phyloP scores from a whole-genome alignment of 2,797 vertebrate genomes.

The Rhadinocentrus ornatus region DNA sequence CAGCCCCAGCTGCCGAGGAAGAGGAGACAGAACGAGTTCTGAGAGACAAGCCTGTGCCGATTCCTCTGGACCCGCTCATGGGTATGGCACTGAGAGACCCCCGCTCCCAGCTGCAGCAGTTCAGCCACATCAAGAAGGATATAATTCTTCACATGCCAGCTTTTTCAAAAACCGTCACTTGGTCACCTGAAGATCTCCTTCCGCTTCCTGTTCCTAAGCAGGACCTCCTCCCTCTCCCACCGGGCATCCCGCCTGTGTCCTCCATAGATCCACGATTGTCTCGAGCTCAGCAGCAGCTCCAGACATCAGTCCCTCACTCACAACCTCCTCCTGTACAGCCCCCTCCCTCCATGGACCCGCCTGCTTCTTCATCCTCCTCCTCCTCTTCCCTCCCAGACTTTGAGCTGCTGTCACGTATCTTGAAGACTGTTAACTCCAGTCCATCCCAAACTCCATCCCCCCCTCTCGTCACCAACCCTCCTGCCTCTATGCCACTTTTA shows the following conservation, averaged over 20 bases:
- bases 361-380: conserved; percentile 56
- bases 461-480: conserved; percentile 43
- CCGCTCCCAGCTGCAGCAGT: conserved; percentile 89
- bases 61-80: conserved; percentile 90
- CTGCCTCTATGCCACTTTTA: conserved; percentile 42
- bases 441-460: conserved; percentile 69
- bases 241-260: conserved; percentile 86
- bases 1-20: conserved; percentile 81
- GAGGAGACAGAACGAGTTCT: conserved; percentile 90
- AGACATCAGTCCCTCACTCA: conserved; percentile 58
- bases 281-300: conserved; percentile 75
- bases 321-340: conserved; percentile 50
- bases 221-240: conserved; percentile 87
- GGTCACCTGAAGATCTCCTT: conserved; percentile 94
- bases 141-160: conserved; percentile 85
- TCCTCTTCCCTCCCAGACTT: conserved; percentile 88
- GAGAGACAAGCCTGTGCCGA: conserved; percentile 88
- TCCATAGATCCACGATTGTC: conserved; percentile 84
- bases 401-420: conserved; percentile 91
- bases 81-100: conserved; percentile 89
- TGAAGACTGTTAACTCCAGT: conserved; percentile 89
- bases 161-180: conserved; percentile 88
- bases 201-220: conserved; percentile 91
- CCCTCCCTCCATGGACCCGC: conserved; percentile 47
- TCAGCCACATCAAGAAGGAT: conserved; percentile 96